Conservation (phyloP, 2,888 invertebrate species). For the Gisinianus flammeolus region DNA sequence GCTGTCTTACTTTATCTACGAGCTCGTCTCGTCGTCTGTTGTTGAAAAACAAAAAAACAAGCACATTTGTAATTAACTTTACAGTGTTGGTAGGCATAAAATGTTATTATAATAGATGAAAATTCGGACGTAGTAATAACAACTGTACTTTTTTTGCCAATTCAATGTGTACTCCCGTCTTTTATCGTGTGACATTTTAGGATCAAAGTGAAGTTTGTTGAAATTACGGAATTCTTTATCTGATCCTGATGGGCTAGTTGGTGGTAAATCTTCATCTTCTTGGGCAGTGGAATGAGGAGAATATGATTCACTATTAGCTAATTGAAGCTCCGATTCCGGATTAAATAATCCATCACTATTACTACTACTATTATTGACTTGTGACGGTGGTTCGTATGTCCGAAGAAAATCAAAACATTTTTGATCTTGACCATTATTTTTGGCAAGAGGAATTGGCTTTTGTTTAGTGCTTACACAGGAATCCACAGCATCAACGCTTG, state of each 20-base stretch:
- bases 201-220: constrained; percentile 44
- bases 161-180: constrained; percentile 48
- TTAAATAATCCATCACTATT: no score
- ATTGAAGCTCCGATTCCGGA: constrained; percentile 6
- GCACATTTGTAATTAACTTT: constrained; percentile 14
- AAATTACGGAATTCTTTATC: background rate
- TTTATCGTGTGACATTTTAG: constrained; percentile 46
- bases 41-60: constrained; percentile 51
- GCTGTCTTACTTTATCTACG: constrained; percentile 66
- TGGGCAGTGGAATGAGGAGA: background rate
- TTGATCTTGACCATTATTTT: no score
- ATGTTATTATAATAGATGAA: constrained; percentile 6
- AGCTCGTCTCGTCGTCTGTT: constrained; percentile 65
- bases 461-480: no score
- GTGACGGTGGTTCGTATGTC: no score
- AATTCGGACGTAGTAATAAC: constrained; percentile 8
- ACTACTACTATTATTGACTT: no score
- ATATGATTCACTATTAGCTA: background rate
- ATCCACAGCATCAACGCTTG: background rate
- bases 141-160: constrained; percentile 52
- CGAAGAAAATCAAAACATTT: no score
- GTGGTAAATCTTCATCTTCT: background rate
- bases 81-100: background rate
- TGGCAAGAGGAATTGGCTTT: no score
- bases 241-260: background rate